Evolutionary conservation across 2,888 invertebrate genomes (phyloP).

Genomic region (Tenodera sinensis): DNA sequence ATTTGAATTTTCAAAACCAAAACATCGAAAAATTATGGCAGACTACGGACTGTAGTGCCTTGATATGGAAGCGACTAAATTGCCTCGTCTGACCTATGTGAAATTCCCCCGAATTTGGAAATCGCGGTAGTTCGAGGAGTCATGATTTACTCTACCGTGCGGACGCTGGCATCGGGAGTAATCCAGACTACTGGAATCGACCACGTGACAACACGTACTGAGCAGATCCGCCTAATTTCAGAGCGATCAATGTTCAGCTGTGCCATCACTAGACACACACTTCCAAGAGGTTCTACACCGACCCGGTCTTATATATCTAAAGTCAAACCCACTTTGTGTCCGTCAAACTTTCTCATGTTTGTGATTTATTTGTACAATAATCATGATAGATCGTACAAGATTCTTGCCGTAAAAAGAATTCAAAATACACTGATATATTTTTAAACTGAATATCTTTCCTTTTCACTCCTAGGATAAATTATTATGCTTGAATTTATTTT

Average conservation of each 20-base stretch:
- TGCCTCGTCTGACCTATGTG: conserved; percentile 24
- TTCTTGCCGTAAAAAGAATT: not conserved
- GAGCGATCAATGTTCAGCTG: conserved; percentile 48
- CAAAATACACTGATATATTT: not conserved
- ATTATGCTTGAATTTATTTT: not conserved
- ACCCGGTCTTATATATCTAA: not conserved
- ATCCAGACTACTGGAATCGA: conserved; percentile 55
- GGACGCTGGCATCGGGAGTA: conserved; percentile 43
- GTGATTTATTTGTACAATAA: not conserved
- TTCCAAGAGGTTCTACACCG: too few species aligned
- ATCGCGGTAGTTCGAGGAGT: conserved; percentile 61
- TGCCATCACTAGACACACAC: conserved; percentile 30
- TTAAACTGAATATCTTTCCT: not conserved
- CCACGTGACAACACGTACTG: conserved; percentile 62
- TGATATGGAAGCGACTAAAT: conserved; percentile 28
- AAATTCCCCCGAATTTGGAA: conserved; percentile 54
- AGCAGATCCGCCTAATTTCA: conserved; percentile 57
- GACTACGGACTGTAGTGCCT: conserved; percentile 25
- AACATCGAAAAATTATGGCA: conserved; percentile 27
- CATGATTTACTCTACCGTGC: conserved; percentile 53
- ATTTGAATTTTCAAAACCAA: too few species aligned
- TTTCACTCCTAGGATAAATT: not conserved
- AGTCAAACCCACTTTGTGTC: not conserved
- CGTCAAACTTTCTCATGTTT: not conserved
- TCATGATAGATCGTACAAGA: not conserved